Base-by-base conservation (phyloP, 2,113 vertebrate species). In the Rhagologus leucostigma region DNA sequence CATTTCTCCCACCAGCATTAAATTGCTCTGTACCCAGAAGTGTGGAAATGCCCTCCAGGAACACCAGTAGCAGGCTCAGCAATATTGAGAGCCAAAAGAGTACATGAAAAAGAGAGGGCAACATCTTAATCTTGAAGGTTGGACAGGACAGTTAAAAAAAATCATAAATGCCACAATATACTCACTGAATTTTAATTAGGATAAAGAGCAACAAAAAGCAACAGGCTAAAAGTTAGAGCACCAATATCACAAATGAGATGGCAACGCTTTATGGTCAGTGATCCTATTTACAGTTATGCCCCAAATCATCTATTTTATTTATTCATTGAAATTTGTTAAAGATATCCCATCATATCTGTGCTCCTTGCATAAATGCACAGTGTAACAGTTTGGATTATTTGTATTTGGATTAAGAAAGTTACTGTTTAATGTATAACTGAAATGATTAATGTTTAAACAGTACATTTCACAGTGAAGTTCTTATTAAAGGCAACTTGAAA, bases 401-500 rank as follows among this genome's bases (percentile, higher is more conserved):
- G 63, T 39, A 93, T 74, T 62, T 67, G 47, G 42, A 73, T 69
- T 76, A 80, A 74, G 82, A 93, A 92, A 67, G 82, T 42, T 83
- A 70, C 59, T 67, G 92, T 62, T 97, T 96, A 94, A 96, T 94
- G 65, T 92, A 74, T 94, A 96, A 97, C 93, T 84, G 59, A 77
- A 95, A 67, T 37, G 39, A 85, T 71, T 96, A 96, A 95, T 95
- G 56, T 93, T 96, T 97, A 96, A 96, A 95, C 95, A 74, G 82
- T 37, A 47, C 21, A 77, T 74, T 97, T 96, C 80, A 46, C 47
- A 67, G 90, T 86, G 82, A 93, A 91, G 75, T 62, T 55, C 83
- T 65, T 84, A 64, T 57, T 93, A 83, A 82, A 88, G 84, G 63
- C n/a, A 76, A 91, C 59, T 84, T 83, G 21, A 46, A 95, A 90